These are phyloP conservation scores for Penaeus chinensis DNA, from an alignment of 1,140 invertebrate genomes.

Conservation along the genomic window DNA sequence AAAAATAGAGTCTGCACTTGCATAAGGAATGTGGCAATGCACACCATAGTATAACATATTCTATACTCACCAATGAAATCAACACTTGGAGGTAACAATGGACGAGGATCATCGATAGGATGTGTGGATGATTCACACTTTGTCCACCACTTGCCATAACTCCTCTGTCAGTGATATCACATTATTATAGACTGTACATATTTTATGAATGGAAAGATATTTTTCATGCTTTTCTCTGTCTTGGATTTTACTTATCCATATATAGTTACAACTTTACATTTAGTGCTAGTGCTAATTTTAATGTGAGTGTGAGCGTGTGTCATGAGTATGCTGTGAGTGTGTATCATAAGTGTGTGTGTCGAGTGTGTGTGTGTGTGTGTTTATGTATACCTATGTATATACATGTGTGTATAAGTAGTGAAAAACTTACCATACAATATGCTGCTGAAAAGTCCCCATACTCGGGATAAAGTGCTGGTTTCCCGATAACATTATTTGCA, in stretches of 20 bases:
- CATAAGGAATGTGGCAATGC: too few species aligned
- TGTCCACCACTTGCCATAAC: constrained; percentile 70
- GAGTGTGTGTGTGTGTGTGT: too few species aligned
- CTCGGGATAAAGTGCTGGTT: constrained; percentile 67
- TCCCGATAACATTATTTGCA: constrained; percentile 68
- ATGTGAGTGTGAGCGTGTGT: too few species aligned
- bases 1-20: background rate
- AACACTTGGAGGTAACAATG: constrained; percentile 66
- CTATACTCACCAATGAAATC: constrained; percentile 69
- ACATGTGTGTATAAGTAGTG: background rate
- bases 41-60: too few species aligned
- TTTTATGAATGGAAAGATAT: background rate
- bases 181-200: background rate
- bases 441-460: constrained; percentile 70
- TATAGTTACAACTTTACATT: too few species aligned
- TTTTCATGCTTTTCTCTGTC: too few species aligned
- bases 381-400: too few species aligned
- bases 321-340: too few species aligned
- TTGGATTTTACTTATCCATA: too few species aligned
- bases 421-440: constrained; percentile 68
- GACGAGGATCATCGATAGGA: constrained; percentile 62
- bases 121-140: constrained; percentile 65
- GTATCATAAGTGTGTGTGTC: too few species aligned
- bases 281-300: too few species aligned
- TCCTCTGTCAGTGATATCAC: constrained; percentile 66